Conservation (phyloP, 1,140 invertebrate species). For the Alviniconcha marisindica region DNA sequence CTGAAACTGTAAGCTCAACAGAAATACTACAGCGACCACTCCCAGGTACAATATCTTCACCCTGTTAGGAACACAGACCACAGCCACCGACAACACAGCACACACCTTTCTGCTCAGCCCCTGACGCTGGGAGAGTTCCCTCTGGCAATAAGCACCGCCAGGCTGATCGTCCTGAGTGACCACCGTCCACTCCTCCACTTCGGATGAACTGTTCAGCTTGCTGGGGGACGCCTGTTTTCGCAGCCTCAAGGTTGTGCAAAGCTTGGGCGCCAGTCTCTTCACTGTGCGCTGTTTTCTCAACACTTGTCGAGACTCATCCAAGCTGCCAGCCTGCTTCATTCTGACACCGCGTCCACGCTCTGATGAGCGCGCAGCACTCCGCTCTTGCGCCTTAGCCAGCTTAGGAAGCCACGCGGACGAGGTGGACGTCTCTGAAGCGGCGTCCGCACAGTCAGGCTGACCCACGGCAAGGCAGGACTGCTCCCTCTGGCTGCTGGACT, state of each 20-base stretch:
- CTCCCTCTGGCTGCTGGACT: background rate
- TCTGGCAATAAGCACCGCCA: too few relatives aligned
- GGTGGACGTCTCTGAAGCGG: too few relatives aligned
- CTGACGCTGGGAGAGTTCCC: too few relatives aligned
- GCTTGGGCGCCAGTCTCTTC: background rate
- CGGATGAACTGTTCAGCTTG: background rate
- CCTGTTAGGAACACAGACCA: background rate
- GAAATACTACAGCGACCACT: background rate
- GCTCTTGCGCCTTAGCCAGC: too few relatives aligned
- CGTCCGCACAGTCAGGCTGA: too few relatives aligned
- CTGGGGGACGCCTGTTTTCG: background rate
- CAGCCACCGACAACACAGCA: background rate
- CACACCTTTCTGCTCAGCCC: background rate
- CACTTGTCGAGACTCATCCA: background rate
- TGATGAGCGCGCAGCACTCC: too few relatives aligned
- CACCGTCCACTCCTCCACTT: constrained; percentile 8
- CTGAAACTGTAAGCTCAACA: background rate
- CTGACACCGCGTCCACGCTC: too few relatives aligned
- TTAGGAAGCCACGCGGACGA: too few relatives aligned
- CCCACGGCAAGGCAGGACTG: too few relatives aligned
- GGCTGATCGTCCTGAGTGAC: background rate
- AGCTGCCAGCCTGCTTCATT: background rate
- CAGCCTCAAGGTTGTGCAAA: background rate
- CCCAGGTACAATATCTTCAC: background rate
- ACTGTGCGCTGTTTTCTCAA: constrained; percentile 10